Conservation (phyloP, 2,113 vertebrate species). For the Dissostichus mawsoni region DNA sequence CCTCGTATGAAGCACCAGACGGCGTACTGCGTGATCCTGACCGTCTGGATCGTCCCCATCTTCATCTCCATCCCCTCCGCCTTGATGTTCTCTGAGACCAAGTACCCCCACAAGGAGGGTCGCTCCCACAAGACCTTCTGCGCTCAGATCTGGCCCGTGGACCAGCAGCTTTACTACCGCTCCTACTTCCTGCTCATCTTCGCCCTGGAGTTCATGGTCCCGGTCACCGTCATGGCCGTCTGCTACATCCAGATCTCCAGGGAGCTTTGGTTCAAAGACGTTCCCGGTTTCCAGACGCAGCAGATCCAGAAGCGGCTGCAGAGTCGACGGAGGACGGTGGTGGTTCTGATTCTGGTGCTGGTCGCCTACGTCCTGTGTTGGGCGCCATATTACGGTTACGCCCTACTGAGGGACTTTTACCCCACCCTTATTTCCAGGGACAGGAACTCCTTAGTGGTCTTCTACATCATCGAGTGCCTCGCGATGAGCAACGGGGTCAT, state of each 20-base stretch:
- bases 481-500: slow-evolving; percentile 97
- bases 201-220: slow-evolving; percentile 87
- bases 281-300: slow-evolving; percentile 92
- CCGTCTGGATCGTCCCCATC: slow-evolving; percentile 90
- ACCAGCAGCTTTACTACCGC: slow-evolving; percentile 91
- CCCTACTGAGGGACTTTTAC: slow-evolving; percentile 93
- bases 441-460: slow-evolving; percentile 92
- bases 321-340: slow-evolving; percentile 89
- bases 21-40: slow-evolving; percentile 78
- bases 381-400: slow-evolving; percentile 92
- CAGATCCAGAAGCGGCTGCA: slow-evolving; percentile 90
- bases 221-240: slow-evolving; percentile 89
- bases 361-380: slow-evolving; percentile 93
- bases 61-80: slow-evolving; percentile 93
- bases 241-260: slow-evolving; percentile 92
- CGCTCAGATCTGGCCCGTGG: slow-evolving; percentile 94
- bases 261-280: slow-evolving; percentile 94
- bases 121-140: slow-evolving; percentile 91
- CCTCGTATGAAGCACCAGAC: slow-evolving; percentile 94
- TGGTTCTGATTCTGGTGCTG: slow-evolving; percentile 91
- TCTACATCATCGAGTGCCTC: slow-evolving; percentile 93
- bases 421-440: slow-evolving; percentile 90
- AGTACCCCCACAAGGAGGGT: slow-evolving; percentile 76
- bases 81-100: slow-evolving; percentile 90
- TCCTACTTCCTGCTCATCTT: slow-evolving; percentile 96